A percentile compares a stretch with the other conserved stretches of the same genome.
phyloP scores from a whole-genome alignment of 2,888 invertebrate species.

The Lutraria lutraria region DNA sequence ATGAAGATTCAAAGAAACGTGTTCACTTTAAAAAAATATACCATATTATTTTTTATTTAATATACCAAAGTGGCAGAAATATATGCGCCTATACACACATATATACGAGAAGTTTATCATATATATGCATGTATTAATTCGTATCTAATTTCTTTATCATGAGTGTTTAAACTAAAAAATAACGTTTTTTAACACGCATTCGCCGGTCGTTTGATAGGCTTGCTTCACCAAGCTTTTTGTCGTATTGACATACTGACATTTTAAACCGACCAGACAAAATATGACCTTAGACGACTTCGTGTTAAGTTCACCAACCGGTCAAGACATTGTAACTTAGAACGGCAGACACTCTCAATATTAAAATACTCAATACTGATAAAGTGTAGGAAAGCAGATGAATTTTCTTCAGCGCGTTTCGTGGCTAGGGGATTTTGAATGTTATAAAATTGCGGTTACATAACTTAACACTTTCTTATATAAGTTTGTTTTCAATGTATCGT shows the following conservation, averaged over 20 bases:
- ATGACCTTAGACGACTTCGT: conserved; percentile 12
- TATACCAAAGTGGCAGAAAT: no score
- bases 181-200: neutral
- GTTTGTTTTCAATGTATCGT: neutral
- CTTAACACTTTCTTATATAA: neutral
- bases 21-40: no score
- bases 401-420: no score
- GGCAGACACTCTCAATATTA: neutral
- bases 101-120: no score
- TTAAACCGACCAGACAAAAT: neutral
- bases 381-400: neutral
- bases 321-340: neutral
- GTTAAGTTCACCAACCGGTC: conserved; percentile 20
- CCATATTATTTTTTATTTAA: no score
- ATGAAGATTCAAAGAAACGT: no score
- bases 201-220: neutral
- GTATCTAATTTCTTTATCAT: no score
- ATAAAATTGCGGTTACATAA: neutral
- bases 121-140: no score
- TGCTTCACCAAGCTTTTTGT: neutral
- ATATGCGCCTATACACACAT: no score
- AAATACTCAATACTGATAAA: neutral
- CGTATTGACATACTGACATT: neutral
- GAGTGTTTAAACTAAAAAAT: no score
- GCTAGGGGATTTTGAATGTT: no score